Evolutionary conservation across 2,888 invertebrate genomes (phyloP), one percentile per base, ranked within the genome.

Genomic region (Zeuzera pyrina): DNA sequence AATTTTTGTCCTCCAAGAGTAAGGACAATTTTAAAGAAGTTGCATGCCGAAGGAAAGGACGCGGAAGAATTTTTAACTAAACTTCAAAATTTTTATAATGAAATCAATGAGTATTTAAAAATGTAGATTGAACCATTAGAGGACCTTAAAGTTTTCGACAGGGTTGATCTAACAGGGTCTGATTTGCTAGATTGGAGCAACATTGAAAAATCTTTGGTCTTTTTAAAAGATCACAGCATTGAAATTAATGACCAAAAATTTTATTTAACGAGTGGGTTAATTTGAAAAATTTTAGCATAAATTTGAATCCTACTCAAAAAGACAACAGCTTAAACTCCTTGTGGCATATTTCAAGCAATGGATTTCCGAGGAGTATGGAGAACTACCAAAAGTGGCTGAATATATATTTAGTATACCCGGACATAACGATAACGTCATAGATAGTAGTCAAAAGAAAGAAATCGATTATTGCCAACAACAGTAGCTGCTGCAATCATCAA

Each of bases 261-360:
- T n/a, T 23, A 23, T 23, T 23, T 23, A 10, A 23, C 10, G 23
- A 23, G 23, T 23, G 23, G 10, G 10, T 23, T 23, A 23, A 23
- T 23, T 23, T 23, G 23, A 15, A 28, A 28, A 28, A 28, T n/a
- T 28, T 28, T 28, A 14, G 15, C 6, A 8, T 10, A 28, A 28
- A 28, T 14, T 28, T 28, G 4, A 10, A 28, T 28, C 3, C 15
- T 14, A 28, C 28, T 14, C 28, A 28, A 28, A 28, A 28, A 28
- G 14, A 28, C 15, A 12, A 28, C 28, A 28, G 15, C 28, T 28
- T 13, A 28, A 28, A 28, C 15, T 13, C 15, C 15, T 28, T 28
- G 28, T 28, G 28, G 15, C 28, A 14, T 28, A 28, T 28, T 28
- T 28, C 28, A 28, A 28, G 15, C 28, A 14, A 14, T 28, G 28